Evolutionary conservation across 2,113 vertebrate genomes (phyloP).

Genomic region (Amphiprion ocellaris): DNA sequence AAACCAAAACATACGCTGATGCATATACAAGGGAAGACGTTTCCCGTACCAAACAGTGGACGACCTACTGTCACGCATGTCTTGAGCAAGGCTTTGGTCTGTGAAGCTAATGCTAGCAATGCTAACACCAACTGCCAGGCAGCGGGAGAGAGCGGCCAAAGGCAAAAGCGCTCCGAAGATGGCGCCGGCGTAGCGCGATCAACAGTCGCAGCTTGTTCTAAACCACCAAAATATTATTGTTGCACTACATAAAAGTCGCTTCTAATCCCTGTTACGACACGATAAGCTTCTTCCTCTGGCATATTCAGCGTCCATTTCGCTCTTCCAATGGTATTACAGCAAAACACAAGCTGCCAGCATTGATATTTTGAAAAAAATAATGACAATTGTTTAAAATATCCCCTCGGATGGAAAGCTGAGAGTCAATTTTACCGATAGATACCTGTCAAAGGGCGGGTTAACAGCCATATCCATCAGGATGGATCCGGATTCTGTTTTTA

Average conservation of each 20-base stretch:
- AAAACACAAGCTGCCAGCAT: slow-evolving; percentile 10
- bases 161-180: slow-evolving; percentile 69
- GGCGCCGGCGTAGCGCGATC: slow-evolving; percentile 65
- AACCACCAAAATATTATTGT: neutral
- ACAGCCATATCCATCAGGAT: slow-evolving; percentile 87
- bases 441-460: slow-evolving; percentile 86
- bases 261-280: neutral
- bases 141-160: slow-evolving; percentile 59
- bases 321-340: slow-evolving; percentile 14
- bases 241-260: neutral
- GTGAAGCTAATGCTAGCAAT: slow-evolving; percentile 64
- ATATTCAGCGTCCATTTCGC: slow-evolving; percentile 27
- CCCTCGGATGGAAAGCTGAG: slow-evolving; percentile 63
- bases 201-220: slow-evolving; percentile 36
- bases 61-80: too few relatives aligned
- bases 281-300: neutral
- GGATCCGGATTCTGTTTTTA: slow-evolving; percentile 85
- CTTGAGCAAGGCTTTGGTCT: neutral
- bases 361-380: slow-evolving; percentile 18
- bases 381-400: slow-evolving; percentile 64
- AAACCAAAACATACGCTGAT: too few relatives aligned
- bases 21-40: neutral
- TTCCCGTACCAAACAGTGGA: too few relatives aligned
- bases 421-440: slow-evolving; percentile 81
- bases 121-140: slow-evolving; percentile 58